Percentiles rank a stretch among this genome's conserved stretches.
phyloP scores from a whole-genome alignment of 2,888 invertebrate genomes.

The Drosophila maculinotata region DNA sequence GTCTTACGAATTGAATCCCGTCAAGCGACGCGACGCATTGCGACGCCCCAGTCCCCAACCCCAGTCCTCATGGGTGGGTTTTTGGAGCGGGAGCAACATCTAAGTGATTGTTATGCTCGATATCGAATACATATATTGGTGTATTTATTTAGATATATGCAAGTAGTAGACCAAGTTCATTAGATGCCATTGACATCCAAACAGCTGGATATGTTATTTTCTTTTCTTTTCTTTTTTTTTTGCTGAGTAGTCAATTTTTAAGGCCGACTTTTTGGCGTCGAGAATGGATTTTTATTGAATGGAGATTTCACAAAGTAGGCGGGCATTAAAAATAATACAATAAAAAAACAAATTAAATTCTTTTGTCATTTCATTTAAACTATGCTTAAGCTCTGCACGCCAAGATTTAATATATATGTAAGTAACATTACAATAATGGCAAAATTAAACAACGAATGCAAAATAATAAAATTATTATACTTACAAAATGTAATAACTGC shows the following conservation, averaged over 20 bases:
- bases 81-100: conserved; percentile 10
- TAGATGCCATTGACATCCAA: conserved; percentile 51
- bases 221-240: neutral
- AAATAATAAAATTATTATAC: conserved; percentile 10
- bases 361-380: neutral
- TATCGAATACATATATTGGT: conserved; percentile 17
- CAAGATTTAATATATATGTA: no score
- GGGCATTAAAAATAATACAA: conserved; percentile 1
- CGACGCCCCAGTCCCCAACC: conserved; percentile 26
- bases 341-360: conserved; percentile 21
- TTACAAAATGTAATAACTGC: conserved; percentile 22
- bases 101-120: conserved; percentile 57
- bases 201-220: conserved; percentile 11
- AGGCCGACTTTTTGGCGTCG: conserved; percentile 47
- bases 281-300: conserved; percentile 31
- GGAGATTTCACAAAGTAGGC: conserved; percentile 10
- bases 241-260: conserved; percentile 47
- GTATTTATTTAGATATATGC: conserved; percentile 54
- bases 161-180: conserved; percentile 34
- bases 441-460: neutral
- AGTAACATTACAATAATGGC: no score
- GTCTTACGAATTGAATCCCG: conserved; percentile 37
- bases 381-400: neutral
- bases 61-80: conserved; percentile 27
- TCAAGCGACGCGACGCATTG: conserved; percentile 29